Evolutionary conservation across 2,797 vertebrate genomes (phyloP), one percentile per base, ranked within the genome.

Genomic region (Sebastes diaconus): DNA sequence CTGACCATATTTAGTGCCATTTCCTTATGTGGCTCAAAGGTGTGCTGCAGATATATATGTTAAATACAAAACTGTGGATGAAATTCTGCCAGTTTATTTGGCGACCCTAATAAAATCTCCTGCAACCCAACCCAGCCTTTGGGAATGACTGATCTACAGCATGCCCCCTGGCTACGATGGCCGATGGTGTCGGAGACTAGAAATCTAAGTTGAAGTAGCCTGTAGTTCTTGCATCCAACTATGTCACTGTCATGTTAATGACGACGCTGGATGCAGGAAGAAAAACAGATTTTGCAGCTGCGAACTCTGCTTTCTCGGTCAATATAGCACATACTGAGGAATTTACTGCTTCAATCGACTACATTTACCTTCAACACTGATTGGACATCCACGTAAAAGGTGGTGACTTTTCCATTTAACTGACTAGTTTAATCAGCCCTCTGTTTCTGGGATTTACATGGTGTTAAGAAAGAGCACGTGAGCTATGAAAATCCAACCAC

Each of bases 401-500:
- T 22, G 6, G 5, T 11, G 18, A 34, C 3, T 11, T 34, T 29
- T 52, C 50, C 20, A 4, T 52, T 32, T 39, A 68, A 67, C 10
- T 55, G 63, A 70, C 57, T 34, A 32, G 11, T 46, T 39, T 20
- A 12, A 16, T 70, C 34, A 10, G 29, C 25, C n/a, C 10, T 42
- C 11, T 18, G 5, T 54, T 25, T 72, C n/a, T 57, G 27, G 27
- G 25, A 16, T 57, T 46, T 50, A 52, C 34, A 9, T 34, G 42
- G 20, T 72, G 42, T 54, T 68, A 39, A 24, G 34, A 6, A 73
- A 22, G 34, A 79, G 27, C 7, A 22, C 27, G 25, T 25, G 4
- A 63, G 54, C 22, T 65, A n/a, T 64, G 68, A 80, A 66, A 70
- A 65, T 78, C 69, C 71, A 63, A 90, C 77, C 60, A 34, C 46